Evolutionary conservation across 2,797 vertebrate genomes (phyloP).

Genomic region (Parotocinclus haroldoi): DNA sequence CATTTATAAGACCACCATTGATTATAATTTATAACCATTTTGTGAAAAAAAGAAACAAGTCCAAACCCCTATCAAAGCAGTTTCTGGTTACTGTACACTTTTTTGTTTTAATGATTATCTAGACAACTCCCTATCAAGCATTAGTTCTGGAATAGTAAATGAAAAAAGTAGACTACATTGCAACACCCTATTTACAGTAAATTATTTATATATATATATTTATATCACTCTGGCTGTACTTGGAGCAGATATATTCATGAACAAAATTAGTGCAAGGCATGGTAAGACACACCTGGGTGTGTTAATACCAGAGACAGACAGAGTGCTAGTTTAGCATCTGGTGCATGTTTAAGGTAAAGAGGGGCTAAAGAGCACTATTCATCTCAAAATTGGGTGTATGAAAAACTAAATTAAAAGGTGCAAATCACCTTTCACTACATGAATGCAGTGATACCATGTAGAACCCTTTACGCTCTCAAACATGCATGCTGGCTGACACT

Average conservation of each 20-base stretch:
- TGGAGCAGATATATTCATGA: conserved; percentile 87
- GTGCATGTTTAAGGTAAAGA: conserved; percentile 20
- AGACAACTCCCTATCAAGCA: conserved; percentile 85
- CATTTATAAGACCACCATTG: conserved; percentile 83
- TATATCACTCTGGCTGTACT: conserved; percentile 82
- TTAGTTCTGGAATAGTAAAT: conserved; percentile 92
- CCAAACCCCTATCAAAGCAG: conserved; percentile 72
- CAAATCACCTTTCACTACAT: conserved; percentile 2
- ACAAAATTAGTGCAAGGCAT: conserved; percentile 90
- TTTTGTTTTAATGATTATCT: conserved; percentile 70
- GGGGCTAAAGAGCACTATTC: background rate
- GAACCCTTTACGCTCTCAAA: conserved; percentile 9
- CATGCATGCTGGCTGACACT: conserved; percentile 12
- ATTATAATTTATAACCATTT: conserved; percentile 83
- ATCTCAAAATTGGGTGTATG: background rate
- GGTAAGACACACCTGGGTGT: conserved; percentile 66
- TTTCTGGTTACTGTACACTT: conserved; percentile 91
- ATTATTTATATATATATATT: conserved; percentile 80
- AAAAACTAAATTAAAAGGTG: background rate
- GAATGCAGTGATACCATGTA: conserved; percentile 5
- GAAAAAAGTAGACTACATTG: conserved; percentile 87
- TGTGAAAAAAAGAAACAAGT: conserved; percentile 65
- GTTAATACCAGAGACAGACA: conserved; percentile 53
- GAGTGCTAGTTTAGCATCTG: conserved; percentile 21
- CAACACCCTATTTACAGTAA: conserved; percentile 98